These are phyloP conservation scores for Anagrus nilaparvatae DNA, from an alignment of 1,140 invertebrate species.

Conservation along the genomic window DNA sequence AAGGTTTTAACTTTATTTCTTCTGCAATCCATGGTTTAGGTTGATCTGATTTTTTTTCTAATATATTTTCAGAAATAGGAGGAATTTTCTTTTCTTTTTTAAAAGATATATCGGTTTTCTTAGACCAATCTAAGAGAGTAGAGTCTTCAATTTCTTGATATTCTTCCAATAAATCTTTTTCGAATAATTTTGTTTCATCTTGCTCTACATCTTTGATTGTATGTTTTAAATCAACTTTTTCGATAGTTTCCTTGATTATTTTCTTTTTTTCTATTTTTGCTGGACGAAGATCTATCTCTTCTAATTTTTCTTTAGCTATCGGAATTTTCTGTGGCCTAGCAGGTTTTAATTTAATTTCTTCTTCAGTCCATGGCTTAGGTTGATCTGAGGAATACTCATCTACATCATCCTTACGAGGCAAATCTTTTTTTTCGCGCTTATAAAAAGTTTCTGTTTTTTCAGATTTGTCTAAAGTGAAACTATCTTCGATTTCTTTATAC, in stretches of 20 bases:
- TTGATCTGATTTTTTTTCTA: conserved; percentile 13
- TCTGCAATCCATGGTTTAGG: conserved; percentile 38
- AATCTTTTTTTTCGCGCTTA: conserved; percentile 33
- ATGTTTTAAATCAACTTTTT: conserved; percentile 28
- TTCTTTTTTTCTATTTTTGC: conserved; percentile 29
- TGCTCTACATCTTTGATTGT: conserved; percentile 19
- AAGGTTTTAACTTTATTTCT: conserved; percentile 27
- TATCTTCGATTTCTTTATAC: too few species aligned
- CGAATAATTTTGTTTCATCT: conserved; percentile 9
- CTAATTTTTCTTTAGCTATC: conserved; percentile 32
- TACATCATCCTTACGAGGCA: too few species aligned
- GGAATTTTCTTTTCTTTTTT: conserved; percentile 5
- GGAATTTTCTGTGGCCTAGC: conserved; percentile 33
- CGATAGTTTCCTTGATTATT: conserved; percentile 19
- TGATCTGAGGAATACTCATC: too few species aligned
- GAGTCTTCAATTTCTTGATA: conserved; percentile 24
- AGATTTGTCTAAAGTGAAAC: too few species aligned
- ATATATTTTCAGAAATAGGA: neutral
- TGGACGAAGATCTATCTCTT: conserved; percentile 39
- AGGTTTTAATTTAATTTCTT: conserved; percentile 40
- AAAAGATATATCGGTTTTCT: conserved; percentile 4
- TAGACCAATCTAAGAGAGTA: conserved; percentile 10
- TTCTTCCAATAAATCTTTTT: conserved; percentile 10
- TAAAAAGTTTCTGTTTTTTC: too few species aligned
- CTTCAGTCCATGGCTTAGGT: conserved; percentile 43